phyloP scores from a whole-genome alignment of 2,113 vertebrate species.

The Leucoraja erinaceus region DNA sequence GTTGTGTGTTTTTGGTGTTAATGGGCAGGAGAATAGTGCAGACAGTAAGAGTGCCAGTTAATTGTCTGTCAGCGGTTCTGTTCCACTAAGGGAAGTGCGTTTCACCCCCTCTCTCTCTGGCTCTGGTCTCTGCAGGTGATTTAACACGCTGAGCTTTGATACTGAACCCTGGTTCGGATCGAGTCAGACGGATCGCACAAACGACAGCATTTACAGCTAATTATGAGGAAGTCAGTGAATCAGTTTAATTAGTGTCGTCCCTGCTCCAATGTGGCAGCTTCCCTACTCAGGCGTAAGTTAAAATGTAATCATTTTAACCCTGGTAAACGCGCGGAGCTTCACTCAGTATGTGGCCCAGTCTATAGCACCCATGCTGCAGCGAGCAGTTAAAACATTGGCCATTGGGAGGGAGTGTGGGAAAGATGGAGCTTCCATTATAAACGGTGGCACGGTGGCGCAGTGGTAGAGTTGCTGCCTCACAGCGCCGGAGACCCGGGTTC shows the following conservation, averaged over 20 bases:
- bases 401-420: background rate
- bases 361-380: background rate
- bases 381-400: background rate
- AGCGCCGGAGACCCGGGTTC: too few species aligned
- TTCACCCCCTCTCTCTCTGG: background rate
- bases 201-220: background rate
- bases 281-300: background rate
- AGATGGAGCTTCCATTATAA: background rate
- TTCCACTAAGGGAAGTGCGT: background rate
- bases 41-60: background rate
- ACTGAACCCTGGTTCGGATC: background rate
- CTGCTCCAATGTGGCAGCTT: background rate
- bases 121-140: background rate
- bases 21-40: background rate
- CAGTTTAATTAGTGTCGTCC: background rate
- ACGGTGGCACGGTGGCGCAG: too few species aligned
- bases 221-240: background rate
- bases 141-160: background rate
- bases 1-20: background rate
- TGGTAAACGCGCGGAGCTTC: background rate
- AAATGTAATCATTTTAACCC: conserved; percentile 6
- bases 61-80: background rate
- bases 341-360: background rate
- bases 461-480: too few species aligned
- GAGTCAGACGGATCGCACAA: background rate